Percentiles rank a stretch among this genome's conserved stretches.
These are phyloP conservation scores for Hydrotaea cyrtoneurina DNA, from an alignment of 2,888 invertebrate species.

Conservation along the genomic window DNA sequence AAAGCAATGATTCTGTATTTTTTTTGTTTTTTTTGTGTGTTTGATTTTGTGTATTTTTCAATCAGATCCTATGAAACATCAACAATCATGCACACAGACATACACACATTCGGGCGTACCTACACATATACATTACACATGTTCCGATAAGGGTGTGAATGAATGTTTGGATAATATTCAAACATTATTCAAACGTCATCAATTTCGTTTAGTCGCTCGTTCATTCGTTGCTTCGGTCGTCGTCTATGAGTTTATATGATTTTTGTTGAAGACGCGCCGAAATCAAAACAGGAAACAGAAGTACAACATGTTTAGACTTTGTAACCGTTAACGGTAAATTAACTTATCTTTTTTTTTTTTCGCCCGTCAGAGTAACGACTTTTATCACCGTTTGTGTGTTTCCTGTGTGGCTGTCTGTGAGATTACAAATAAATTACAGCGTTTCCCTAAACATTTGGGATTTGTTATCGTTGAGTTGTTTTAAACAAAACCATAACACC, in stretches of 20 bases:
- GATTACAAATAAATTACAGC: not conserved
- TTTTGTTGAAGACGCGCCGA: not conserved
- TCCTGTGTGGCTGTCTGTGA: not conserved
- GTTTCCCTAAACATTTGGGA: not conserved
- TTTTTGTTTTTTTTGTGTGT: not conserved
- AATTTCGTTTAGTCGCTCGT: too few relatives aligned
- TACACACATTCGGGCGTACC: not conserved
- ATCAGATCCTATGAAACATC: not conserved
- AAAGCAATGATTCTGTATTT: conserved; percentile 14
- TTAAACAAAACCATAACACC: not conserved
- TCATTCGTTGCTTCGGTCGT: too few relatives aligned
- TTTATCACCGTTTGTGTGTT: not conserved
- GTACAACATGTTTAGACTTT: not conserved
- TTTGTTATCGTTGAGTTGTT: conserved; percentile 8
- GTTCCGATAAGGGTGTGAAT: conserved; percentile 43
- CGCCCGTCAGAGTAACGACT: not conserved
- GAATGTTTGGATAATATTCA: conserved; percentile 24
- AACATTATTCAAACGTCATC: conserved; percentile 25
- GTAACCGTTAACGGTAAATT: conserved; percentile 17
- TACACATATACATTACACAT: conserved; percentile 15
- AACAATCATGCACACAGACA: not conserved
- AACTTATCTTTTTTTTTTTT: conserved; percentile 12
- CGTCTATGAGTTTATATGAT: not conserved
- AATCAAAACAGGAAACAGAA: not conserved
- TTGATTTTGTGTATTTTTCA: conserved; percentile 10